phyloP scores from a whole-genome alignment of 2,113 vertebrate species.

The Aleadryas rufinucha region DNA sequence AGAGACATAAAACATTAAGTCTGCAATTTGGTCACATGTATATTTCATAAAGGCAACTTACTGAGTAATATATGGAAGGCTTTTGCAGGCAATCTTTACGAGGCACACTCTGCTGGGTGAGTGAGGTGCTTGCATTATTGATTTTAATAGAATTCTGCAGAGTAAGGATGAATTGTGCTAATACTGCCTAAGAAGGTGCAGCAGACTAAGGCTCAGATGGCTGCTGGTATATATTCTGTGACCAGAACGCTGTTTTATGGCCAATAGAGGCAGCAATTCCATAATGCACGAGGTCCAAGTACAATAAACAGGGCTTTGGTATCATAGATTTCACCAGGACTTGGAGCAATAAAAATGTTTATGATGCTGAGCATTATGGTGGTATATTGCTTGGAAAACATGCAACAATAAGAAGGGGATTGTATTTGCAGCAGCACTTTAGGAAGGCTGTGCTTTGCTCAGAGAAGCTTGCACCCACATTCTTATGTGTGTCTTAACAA shows the following conservation, averaged over 20 bases:
- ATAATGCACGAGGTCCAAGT: neutral
- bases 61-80: neutral
- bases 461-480: neutral
- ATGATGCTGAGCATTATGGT: neutral
- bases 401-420: neutral
- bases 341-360: conserved; percentile 19
- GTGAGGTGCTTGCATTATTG: conserved; percentile 34
- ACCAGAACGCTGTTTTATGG: conserved; percentile 1
- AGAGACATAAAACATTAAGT: neutral
- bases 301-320: neutral
- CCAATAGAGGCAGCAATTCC: neutral
- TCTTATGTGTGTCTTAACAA: neutral
- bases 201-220: neutral
- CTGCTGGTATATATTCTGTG: conserved; percentile 7
- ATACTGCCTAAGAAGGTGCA: neutral
- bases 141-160: conserved; percentile 44
- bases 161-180: conserved; percentile 13
- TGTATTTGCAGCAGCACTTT: neutral
- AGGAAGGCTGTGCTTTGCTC: neutral
- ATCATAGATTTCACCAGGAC: conserved; percentile 3
- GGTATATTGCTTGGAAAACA: neutral
- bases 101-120: neutral
- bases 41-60: conserved; percentile 31
- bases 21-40: neutral
- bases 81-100: neutral